phyloP scores from a whole-genome alignment of 2,888 invertebrate genomes.

The Cistogaster globosa region DNA sequence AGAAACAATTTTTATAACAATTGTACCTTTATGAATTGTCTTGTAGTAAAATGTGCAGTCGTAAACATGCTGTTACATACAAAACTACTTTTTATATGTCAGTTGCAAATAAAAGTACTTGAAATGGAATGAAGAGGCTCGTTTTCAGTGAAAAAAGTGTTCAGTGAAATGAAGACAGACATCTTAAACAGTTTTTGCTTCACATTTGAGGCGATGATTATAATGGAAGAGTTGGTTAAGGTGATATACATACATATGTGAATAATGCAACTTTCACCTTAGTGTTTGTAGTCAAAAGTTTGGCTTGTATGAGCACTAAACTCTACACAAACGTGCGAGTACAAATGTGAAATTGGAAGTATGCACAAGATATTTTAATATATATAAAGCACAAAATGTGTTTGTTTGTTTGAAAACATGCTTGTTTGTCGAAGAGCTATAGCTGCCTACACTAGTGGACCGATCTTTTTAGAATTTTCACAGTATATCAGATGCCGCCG shows the following conservation, averaged over 20 bases:
- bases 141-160: slow-evolving; percentile 31
- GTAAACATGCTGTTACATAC: slow-evolving; percentile 47
- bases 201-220: background rate
- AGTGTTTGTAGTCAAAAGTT: background rate
- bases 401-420: too few species aligned
- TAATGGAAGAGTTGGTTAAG: background rate
- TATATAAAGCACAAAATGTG: background rate
- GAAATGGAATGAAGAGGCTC: slow-evolving; percentile 38
- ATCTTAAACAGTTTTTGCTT: slow-evolving; percentile 10
- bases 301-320: background rate
- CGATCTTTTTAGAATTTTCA: too few species aligned
- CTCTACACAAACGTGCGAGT: background rate
- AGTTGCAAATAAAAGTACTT: slow-evolving; percentile 64
- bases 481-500: too few species aligned
- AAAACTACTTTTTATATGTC: slow-evolving; percentile 63
- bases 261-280: slow-evolving; percentile 58
- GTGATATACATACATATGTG: background rate
- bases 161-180: slow-evolving; percentile 39
- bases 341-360: background rate
- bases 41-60: slow-evolving; percentile 23
- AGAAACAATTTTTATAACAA: slow-evolving; percentile 52
- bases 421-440: too few species aligned
- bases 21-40: slow-evolving; percentile 69
- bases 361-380: background rate
- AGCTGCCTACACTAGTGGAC: too few species aligned